Evolutionary conservation across 2,113 vertebrate species (phyloP).

Genomic region (Catharus bicknelli): DNA sequence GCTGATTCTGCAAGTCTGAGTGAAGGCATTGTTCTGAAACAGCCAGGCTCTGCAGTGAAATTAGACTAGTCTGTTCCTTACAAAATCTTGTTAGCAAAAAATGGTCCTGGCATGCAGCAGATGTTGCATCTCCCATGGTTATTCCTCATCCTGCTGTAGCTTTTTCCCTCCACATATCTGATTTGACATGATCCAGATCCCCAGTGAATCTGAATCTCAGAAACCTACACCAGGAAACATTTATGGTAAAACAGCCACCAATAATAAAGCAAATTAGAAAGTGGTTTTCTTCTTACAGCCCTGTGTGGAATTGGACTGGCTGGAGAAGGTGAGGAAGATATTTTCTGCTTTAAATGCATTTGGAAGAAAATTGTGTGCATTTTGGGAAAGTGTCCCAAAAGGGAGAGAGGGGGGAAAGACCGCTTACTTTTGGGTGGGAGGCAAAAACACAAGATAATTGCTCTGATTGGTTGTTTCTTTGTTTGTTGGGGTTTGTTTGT

Average conservation of each 20-base stretch:
- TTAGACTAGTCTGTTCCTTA: not conserved
- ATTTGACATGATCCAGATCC: not conserved
- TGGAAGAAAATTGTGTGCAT: not conserved
- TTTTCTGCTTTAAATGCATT: not conserved
- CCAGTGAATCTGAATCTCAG: not conserved
- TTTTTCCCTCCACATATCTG: not conserved
- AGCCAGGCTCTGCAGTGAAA: not conserved
- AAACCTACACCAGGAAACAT: not conserved
- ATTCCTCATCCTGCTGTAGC: fast-evolving
- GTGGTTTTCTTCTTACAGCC: not conserved
- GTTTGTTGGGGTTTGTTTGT: not conserved
- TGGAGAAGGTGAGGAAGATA: not conserved
- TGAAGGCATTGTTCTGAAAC: not conserved
- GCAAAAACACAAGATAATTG: not conserved
- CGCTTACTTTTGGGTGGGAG: not conserved
- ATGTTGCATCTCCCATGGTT: not conserved
- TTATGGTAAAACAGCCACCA: not conserved
- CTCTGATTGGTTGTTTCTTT: not conserved
- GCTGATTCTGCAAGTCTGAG: slow-evolving; percentile 27
- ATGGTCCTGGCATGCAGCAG: not conserved
- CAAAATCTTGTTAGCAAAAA: slow-evolving; percentile 34
- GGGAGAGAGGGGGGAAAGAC: not conserved
- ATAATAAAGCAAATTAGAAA: not conserved
- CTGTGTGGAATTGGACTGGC: not conserved
- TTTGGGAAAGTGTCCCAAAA: not conserved